Conservation (phyloP, 2,888 invertebrate genomes). For the Dicyrtomina minuta region DNA sequence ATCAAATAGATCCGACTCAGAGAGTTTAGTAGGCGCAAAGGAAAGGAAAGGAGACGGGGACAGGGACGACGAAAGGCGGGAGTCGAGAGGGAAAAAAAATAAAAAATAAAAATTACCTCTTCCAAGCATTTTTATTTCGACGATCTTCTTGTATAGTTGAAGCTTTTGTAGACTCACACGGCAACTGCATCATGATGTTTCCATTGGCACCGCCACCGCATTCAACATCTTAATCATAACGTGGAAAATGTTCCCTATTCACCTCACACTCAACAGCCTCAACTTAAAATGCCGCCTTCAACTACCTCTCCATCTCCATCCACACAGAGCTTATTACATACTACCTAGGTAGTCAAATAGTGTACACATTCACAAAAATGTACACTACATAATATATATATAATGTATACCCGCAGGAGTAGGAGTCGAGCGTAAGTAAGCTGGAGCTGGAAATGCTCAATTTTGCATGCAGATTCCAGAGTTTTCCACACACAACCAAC, state of each 20-base stretch:
- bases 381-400: no score
- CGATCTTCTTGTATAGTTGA: background rate
- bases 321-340: no score
- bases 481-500: background rate
- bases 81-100: conserved; percentile 10
- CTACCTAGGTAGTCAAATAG: no score
- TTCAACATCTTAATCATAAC: conserved; percentile 13
- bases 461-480: background rate
- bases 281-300: background rate
- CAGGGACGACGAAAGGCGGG: no score
- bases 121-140: background rate
- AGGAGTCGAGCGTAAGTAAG: no score
- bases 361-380: no score
- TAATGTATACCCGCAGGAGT: no score
- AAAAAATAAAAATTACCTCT: background rate
- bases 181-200: background rate
- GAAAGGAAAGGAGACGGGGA: background rate
- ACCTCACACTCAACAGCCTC: background rate
- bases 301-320: background rate
- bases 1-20: no score
- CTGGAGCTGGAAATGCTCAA: conserved; percentile 3
- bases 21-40: no score
- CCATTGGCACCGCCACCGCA: background rate
- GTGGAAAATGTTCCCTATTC: background rate
- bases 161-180: background rate